A percentile compares a stretch with the other conserved stretches of the same genome.
Evolutionary conservation across 2,113 vertebrate species (phyloP).

Genomic region (Polypterus senegalus): DNA sequence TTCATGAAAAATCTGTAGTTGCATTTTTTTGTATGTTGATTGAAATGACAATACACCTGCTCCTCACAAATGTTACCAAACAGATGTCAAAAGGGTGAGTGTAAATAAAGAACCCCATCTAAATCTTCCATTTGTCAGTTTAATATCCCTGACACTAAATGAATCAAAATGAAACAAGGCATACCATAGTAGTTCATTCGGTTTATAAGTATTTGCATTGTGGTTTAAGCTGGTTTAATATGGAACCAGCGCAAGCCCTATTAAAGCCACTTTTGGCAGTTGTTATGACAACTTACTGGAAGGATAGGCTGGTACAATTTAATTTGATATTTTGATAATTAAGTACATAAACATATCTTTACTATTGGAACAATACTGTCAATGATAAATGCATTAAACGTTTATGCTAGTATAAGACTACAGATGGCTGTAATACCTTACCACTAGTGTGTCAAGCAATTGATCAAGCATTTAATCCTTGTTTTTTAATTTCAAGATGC

Average conservation of each 20-base stretch:
- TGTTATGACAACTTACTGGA: conserved; percentile 49
- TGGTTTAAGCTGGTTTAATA: conserved; percentile 40
- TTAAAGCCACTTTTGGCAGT: conserved; percentile 41
- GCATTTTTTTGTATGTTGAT: no score
- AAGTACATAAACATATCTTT: conserved; percentile 18
- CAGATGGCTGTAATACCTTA: no score
- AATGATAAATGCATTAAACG: no score
- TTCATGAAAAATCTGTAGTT: no score
- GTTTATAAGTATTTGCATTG: conserved; percentile 34
- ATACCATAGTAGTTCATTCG: conserved; percentile 34
- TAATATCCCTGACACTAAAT: conserved; percentile 29
- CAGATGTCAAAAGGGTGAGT: neutral
- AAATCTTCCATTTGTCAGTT: conserved; percentile 20
- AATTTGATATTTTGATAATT: conserved; percentile 32
- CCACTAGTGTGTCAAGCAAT: no score
- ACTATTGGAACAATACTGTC: no score
- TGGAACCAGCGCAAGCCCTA: conserved; percentile 37
- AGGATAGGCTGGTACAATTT: conserved; percentile 25
- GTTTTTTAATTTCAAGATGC: no score
- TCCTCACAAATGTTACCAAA: no score
- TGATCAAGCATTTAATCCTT: no score
- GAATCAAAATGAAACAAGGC: conserved; percentile 42
- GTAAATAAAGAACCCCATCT: neutral
- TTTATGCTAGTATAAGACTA: no score
- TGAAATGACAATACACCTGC: no score